Evolutionary conservation across 2,797 vertebrate genomes (phyloP).

Genomic region (Diplodus sargus): DNA sequence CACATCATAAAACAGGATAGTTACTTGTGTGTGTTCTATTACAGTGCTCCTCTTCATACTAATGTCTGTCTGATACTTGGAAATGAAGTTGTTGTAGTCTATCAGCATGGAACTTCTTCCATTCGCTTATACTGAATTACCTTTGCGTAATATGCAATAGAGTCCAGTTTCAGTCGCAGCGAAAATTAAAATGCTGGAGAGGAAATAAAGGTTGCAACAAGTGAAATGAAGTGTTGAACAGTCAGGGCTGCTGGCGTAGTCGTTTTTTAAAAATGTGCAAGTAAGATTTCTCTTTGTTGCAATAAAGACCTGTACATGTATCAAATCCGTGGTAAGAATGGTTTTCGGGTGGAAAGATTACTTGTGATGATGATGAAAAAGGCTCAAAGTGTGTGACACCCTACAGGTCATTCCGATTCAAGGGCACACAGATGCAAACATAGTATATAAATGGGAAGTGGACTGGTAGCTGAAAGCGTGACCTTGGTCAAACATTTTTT

Average conservation of each 20-base stretch:
- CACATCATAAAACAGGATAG: background rate
- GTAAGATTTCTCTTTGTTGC: background rate
- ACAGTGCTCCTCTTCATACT: background rate
- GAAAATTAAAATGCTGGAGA: background rate
- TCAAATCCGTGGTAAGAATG: conserved; percentile 17
- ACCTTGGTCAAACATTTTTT: conserved; percentile 36
- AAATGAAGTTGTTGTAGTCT: background rate
- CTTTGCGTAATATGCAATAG: background rate
- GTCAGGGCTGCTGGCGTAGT: background rate
- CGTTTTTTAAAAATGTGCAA: conserved; percentile 3
- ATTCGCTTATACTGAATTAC: conserved; percentile 4
- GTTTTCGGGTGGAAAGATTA: conserved; percentile 9
- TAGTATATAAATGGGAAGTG: conserved; percentile 1
- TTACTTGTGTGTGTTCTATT: background rate
- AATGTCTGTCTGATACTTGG: background rate
- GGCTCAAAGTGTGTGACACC: background rate
- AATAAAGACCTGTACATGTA: background rate
- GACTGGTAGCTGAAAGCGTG: conserved; percentile 20
- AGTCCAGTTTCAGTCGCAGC: background rate
- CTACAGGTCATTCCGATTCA: background rate
- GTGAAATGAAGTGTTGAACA: conserved; percentile 5
- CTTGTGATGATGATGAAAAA: conserved; percentile 5
- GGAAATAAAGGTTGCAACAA: background rate
- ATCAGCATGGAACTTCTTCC: background rate
- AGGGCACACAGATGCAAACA: conserved; percentile 19